Evolutionary conservation across 2,797 vertebrate species (phyloP), one percentile per base, ranked within the genome.

Genomic region (Rachycentron canadum): DNA sequence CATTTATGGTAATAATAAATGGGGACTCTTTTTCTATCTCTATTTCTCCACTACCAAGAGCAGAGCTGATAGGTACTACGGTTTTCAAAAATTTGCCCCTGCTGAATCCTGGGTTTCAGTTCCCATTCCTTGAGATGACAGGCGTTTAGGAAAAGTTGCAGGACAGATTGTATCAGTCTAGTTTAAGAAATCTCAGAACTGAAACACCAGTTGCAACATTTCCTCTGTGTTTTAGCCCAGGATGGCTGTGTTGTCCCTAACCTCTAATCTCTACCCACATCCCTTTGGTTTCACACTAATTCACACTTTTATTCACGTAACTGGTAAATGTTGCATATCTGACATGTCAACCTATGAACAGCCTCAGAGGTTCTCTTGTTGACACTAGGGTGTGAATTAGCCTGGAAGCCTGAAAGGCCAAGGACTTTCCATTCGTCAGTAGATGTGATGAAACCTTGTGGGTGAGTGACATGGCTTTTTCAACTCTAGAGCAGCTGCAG

Each of bases 371-470:
- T 30, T 41, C 40, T 26, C 8, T 4, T 38, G 66, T 66, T 66
- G 72, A 50, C 47, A 78, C 59, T 30, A 56, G 36, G 45, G 43
- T 65, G 55, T 68, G 50, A 63, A 74, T 53, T 43, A 62, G 50
- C 55, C 11, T 41, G 30, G 30, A 73, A 50, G 25, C 14, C 73
- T 80, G 59, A 50, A 83, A 79, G 76, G 40, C 12, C 50, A 76
- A 43, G 19, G 19, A 57, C n/a, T 62, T 36, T 53, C 30, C 60
- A 26, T 63, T 34, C 13, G 43, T 66, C 69, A 55, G 50, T 53
- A 13, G 41, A 49, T 55, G 21, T 55, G 76, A 78, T 28, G 38
- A 73, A n/a, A n/a, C 40, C n/a, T 74, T 23, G 2, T 34, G 28
- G 41, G 53, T 9, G 41, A 32, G 65, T 40, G 25, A 16, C 53